Conservation (phyloP, 2,113 vertebrate species). For the Lophius piscatorius region DNA sequence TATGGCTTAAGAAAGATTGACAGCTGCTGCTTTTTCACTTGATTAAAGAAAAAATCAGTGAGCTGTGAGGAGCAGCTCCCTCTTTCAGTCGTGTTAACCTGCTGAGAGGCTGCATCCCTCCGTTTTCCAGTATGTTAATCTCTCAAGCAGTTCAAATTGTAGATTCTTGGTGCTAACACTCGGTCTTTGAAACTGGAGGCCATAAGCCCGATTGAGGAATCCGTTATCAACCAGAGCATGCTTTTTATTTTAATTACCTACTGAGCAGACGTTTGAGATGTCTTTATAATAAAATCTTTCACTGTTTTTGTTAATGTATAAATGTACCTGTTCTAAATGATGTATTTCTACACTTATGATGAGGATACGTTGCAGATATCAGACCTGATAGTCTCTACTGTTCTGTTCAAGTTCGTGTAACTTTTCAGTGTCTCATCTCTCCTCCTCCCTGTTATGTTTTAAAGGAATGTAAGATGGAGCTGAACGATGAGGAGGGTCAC, state of each 20-base stretch:
- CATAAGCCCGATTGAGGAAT: neutral
- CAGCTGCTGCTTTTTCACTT: slow-evolving; percentile 19
- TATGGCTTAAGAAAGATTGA: slow-evolving; percentile 39
- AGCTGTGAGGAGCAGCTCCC: slow-evolving; percentile 11
- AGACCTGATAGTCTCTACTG: neutral
- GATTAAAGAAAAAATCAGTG: slow-evolving; percentile 34
- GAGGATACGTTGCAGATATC: neutral
- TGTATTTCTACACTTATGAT: neutral
- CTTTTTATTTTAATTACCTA: neutral
- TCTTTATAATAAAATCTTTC: neutral
- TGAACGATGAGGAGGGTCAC: slow-evolving; percentile 93
- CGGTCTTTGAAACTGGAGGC: neutral
- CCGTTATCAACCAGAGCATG: neutral
- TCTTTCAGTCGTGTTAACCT: neutral
- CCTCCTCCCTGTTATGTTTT: neutral
- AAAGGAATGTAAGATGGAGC: slow-evolving; percentile 93
- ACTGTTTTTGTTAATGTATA: neutral
- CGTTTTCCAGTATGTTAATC: neutral
- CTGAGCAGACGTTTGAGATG: neutral
- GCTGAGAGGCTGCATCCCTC: neutral
- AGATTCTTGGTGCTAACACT: slow-evolving; percentile 1
- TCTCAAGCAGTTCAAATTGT: slow-evolving; percentile 2
- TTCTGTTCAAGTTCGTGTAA: neutral
- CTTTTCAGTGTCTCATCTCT: slow-evolving; percentile 2
- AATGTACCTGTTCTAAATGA: neutral